Percentiles rank a stretch among this genome's conserved stretches.
Evolutionary conservation across 2,888 invertebrate species (phyloP).

Genomic region (Melolontha melolontha): DNA sequence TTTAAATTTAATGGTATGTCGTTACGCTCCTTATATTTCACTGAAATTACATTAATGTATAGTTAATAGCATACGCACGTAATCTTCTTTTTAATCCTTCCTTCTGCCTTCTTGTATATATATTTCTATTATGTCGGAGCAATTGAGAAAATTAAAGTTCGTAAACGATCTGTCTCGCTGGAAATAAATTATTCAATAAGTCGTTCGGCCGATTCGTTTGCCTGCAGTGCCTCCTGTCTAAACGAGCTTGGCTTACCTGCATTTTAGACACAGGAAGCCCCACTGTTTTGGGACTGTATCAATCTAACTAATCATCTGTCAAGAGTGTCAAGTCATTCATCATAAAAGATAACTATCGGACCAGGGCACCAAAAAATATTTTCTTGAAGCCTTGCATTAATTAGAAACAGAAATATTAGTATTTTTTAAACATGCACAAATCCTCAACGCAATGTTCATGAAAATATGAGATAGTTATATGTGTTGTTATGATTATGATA

Average conservation of each 20-base stretch:
- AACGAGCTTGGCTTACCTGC: background rate
- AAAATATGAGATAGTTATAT: no score
- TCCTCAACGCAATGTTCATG: no score
- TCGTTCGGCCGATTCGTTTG: constrained; percentile 4
- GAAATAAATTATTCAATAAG: constrained; percentile 36
- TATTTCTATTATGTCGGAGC: constrained; percentile 4
- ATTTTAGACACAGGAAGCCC: constrained; percentile 38
- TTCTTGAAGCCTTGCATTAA: constrained; percentile 39
- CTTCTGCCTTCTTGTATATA: background rate
- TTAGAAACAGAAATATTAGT: constrained; percentile 26
- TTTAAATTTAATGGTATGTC: no score
- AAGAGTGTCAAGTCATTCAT: constrained; percentile 54
- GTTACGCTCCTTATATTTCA: no score
- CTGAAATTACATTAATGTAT: background rate
- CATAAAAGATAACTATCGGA: constrained; percentile 52
- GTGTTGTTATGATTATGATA: no score
- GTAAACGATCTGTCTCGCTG: constrained; percentile 21
- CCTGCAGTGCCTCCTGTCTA: constrained; percentile 4
- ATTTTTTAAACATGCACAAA: constrained; percentile 2
- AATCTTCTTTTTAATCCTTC: background rate
- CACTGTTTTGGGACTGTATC: constrained; percentile 45
- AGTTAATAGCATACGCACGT: background rate
- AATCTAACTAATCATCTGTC: constrained; percentile 54
- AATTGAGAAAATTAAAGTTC: constrained; percentile 18
- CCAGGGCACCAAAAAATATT: constrained; percentile 43